A percentile compares a stretch with the other conserved stretches of the same genome.
Evolutionary conservation across 2,797 vertebrate genomes (phyloP).

Genomic region (Enteromius trimaculatus): DNA sequence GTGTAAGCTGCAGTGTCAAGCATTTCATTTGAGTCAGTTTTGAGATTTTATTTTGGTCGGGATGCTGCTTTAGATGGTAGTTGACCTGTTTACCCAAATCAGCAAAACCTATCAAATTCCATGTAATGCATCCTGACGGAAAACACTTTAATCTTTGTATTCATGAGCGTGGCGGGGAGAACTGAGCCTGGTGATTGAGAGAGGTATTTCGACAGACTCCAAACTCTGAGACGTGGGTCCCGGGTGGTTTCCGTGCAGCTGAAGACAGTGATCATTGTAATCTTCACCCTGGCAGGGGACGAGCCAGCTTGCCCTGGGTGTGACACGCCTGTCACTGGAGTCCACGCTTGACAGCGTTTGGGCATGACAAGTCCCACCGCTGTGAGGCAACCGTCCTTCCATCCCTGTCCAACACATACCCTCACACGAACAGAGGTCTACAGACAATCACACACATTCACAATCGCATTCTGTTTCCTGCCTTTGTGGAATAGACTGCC

Average conservation of each 20-base stretch:
- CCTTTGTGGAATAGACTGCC: slow-evolving; percentile 64
- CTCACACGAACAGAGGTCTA: slow-evolving; percentile 27
- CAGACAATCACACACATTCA: slow-evolving; percentile 55
- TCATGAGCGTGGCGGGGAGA: neutral
- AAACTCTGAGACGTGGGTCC: slow-evolving; percentile 53
- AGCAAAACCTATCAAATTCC: slow-evolving; percentile 28
- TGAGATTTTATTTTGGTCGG: neutral
- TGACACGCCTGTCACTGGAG: slow-evolving; percentile 73
- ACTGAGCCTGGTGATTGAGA: slow-evolving; percentile 27
- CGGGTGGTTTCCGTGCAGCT: slow-evolving; percentile 55
- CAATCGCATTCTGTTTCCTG: slow-evolving; percentile 52
- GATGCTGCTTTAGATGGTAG: neutral
- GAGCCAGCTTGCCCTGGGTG: slow-evolving; percentile 72
- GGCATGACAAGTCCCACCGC: slow-evolving; percentile 76
- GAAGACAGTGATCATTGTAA: slow-evolving; percentile 73
- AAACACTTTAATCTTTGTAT: slow-evolving; percentile 28
- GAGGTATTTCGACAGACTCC: slow-evolving; percentile 50
- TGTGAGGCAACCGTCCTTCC: slow-evolving; percentile 71
- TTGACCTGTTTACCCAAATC: slow-evolving; percentile 16
- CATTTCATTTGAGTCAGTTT: neutral
- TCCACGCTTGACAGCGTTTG: slow-evolving; percentile 73
- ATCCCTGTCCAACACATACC: slow-evolving; percentile 44
- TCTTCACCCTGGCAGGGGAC: slow-evolving; percentile 71
- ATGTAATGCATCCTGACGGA: neutral
- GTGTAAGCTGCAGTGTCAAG: neutral